Conservation (phyloP, 2,888 invertebrate genomes). For the Sarcophaga subvicina region DNA sequence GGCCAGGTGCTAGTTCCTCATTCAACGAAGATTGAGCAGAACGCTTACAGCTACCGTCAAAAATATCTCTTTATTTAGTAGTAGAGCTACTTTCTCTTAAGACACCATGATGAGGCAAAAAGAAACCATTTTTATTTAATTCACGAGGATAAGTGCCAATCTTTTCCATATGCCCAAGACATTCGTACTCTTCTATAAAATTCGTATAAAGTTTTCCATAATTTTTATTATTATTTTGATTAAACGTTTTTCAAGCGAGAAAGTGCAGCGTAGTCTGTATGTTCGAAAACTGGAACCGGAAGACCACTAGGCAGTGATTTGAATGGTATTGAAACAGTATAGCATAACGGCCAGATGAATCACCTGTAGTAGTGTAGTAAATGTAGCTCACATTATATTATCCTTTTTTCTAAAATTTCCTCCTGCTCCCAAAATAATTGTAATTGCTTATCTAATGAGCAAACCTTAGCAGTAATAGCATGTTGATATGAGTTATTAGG, state of each 20-base stretch:
- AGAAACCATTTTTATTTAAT: conserved; percentile 29
- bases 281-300: too few relatives aligned
- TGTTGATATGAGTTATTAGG: background rate
- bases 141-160: conserved; percentile 32
- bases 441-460: conserved; percentile 35
- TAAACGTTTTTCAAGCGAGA: too few relatives aligned
- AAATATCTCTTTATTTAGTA: conserved; percentile 54
- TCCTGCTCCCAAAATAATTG: conserved; percentile 51
- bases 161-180: conserved; percentile 37
- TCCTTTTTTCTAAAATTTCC: conserved; percentile 3
- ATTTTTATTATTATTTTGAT: background rate
- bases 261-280: too few relatives aligned
- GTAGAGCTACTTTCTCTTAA: conserved; percentile 43
- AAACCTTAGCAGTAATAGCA: conserved; percentile 27
- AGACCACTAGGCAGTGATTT: too few relatives aligned
- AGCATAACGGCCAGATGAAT: too few relatives aligned
- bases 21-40: conserved; percentile 25
- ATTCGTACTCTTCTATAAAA: conserved; percentile 38
- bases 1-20: conserved; percentile 51
- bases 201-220: conserved; percentile 23
- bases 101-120: conserved; percentile 54
- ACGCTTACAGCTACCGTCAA: conserved; percentile 53
- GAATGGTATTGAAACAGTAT: too few relatives aligned
- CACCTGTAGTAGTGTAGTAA: too few relatives aligned
- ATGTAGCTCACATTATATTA: too few relatives aligned